These are phyloP conservation scores for Phrynocephalus forsythii DNA, from an alignment of 2,797 vertebrate genomes.

Conservation along the genomic window DNA sequence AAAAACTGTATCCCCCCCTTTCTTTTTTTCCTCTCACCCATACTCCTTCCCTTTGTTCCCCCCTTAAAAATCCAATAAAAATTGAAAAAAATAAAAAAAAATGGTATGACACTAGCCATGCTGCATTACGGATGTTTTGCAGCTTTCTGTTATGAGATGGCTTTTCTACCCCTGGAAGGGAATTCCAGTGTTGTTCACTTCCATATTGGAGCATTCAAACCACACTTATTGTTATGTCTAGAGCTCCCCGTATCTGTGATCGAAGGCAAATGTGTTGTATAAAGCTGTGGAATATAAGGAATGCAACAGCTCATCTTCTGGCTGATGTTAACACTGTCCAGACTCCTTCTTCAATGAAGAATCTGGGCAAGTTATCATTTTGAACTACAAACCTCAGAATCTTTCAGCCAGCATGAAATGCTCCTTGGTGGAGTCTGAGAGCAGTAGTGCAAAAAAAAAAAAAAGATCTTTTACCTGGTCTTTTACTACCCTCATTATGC, in stretches of 20 bases:
- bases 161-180: slow-evolving; percentile 29
- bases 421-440: too few species aligned
- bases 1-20: too few species aligned
- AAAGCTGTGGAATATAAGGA: not conserved
- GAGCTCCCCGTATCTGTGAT: slow-evolving; percentile 14
- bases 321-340: not conserved
- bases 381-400: too few species aligned
- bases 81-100: too few species aligned
- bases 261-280: not conserved
- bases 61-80: too few species aligned
- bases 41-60: too few species aligned
- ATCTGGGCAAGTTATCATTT: too few species aligned
- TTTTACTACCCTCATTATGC: not conserved
- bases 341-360: not conserved
- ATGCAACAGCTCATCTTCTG: not conserved
- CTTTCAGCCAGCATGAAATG: too few species aligned
- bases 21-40: too few species aligned
- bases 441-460: too few species aligned
- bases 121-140: slow-evolving; percentile 31
- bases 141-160: slow-evolving; percentile 49
- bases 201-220: not conserved
- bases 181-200: slow-evolving; percentile 28
- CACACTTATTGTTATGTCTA: not conserved
- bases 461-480: too few species aligned
- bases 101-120: slow-evolving; percentile 16